These are phyloP conservation scores for Volucella zonaria DNA, from an alignment of 2,888 invertebrate genomes.

Conservation along the genomic window DNA sequence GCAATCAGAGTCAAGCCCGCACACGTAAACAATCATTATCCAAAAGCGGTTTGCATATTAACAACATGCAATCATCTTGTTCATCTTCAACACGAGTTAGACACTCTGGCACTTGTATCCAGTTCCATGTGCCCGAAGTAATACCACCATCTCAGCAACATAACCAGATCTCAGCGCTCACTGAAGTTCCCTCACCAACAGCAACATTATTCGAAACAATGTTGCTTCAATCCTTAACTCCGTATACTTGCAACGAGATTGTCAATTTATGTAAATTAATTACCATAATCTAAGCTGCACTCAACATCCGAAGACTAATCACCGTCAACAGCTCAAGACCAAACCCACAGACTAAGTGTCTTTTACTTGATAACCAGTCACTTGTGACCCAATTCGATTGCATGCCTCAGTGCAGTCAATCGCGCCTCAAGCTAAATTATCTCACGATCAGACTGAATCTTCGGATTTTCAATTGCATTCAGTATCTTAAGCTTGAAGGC, in stretches of 20 bases:
- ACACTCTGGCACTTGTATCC: too few species aligned
- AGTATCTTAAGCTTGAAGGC: constrained; percentile 2
- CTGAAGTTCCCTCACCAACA: constrained; percentile 34
- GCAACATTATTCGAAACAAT: constrained; percentile 12
- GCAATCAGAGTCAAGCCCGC: too few species aligned
- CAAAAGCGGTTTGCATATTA: too few species aligned
- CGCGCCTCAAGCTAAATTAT: constrained; percentile 63
- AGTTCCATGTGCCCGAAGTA: too few species aligned
- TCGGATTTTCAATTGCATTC: constrained; percentile 43
- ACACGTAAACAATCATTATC: too few species aligned
- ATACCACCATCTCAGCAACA: too few species aligned
- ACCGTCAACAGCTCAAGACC: constrained; percentile 43
- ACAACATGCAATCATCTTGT: too few species aligned
- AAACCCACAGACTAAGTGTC: constrained; percentile 21
- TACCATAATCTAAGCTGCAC: constrained; percentile 51
- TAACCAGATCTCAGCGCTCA: too few species aligned
- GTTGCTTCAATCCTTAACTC: constrained; percentile 1
- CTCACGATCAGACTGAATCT: constrained; percentile 65
- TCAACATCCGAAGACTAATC: constrained; percentile 44
- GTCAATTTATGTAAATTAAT: constrained; percentile 53
- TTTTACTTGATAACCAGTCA: constrained; percentile 39
- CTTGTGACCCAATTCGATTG: constrained; percentile 62
- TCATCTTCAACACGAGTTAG: too few species aligned
- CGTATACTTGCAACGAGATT: not conserved
- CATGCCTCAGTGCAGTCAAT: constrained; percentile 26